Conservation (phyloP, 2,888 invertebrate species). For the Nasonovia ribisnigri region DNA sequence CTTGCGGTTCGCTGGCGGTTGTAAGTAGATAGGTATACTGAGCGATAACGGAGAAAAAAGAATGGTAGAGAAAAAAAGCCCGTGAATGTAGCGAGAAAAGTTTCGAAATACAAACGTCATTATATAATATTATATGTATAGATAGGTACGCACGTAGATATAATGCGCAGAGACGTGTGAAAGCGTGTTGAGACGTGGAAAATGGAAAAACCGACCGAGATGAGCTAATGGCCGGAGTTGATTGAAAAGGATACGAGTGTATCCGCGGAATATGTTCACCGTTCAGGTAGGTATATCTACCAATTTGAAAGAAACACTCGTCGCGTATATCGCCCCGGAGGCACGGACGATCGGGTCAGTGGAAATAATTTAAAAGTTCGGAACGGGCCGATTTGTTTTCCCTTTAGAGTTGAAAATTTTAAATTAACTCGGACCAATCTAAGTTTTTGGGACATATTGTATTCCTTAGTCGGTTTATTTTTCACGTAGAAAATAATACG, state of each 20-base stretch:
- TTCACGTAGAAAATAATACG: background rate
- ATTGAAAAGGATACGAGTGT: background rate
- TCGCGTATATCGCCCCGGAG: background rate
- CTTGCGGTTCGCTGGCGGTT: background rate
- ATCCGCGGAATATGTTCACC: background rate
- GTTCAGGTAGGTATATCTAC: background rate
- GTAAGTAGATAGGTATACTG: background rate
- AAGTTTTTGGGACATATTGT: background rate
- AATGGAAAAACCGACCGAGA: background rate
- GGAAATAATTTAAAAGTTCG: background rate
- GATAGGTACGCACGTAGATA: background rate
- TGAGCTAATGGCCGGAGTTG: background rate
- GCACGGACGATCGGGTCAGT: background rate
- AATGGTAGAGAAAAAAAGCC: background rate
- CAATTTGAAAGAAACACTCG: background rate
- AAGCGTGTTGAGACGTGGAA: background rate
- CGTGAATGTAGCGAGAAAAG: background rate
- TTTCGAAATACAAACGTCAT: background rate
- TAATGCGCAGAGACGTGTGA: background rate
- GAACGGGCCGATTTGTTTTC: background rate
- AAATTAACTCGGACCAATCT: constrained; percentile 11
- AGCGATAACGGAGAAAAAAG: background rate
- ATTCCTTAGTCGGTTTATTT: background rate
- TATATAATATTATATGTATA: background rate
- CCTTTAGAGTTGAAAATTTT: background rate